Evolutionary conservation across 1,140 invertebrate species (phyloP).

Genomic region (Bacillus rossius): DNA sequence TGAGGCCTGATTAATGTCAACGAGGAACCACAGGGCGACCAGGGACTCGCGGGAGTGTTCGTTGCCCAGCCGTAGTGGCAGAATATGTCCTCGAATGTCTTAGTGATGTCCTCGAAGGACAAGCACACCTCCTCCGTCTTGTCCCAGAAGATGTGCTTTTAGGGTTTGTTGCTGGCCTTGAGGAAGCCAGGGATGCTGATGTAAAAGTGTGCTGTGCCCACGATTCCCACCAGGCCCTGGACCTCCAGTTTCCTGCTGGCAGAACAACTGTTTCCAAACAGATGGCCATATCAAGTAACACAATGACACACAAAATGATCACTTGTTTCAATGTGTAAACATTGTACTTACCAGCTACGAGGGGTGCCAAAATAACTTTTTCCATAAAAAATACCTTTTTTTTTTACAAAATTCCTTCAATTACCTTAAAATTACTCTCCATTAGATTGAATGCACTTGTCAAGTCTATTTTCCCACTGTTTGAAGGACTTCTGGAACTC

Average conservation of each 20-base stretch:
- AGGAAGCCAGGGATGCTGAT: slow-evolving; percentile 32
- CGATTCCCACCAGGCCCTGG: slow-evolving; percentile 32
- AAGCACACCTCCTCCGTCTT: slow-evolving; percentile 38
- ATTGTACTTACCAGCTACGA: no score
- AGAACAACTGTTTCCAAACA: slow-evolving; percentile 9
- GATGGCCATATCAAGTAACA: no score
- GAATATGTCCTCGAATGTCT: slow-evolving; percentile 23
- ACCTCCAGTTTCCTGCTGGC: slow-evolving; percentile 29
- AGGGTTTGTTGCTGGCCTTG: slow-evolving; percentile 27
- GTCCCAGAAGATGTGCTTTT: slow-evolving; percentile 40
- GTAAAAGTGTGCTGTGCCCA: slow-evolving; percentile 35
- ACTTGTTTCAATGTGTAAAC: no score
- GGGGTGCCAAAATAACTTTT: no score
- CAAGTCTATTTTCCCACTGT: no score
- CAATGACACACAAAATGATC: no score
- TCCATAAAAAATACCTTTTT: no score
- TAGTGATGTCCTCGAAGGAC: slow-evolving; percentile 31
- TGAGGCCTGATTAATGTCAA: slow-evolving; percentile 40
- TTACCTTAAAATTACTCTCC: no score
- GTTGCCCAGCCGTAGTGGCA: not conserved
- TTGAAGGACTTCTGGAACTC: no score
- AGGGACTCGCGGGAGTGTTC: not conserved
- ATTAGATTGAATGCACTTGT: no score
- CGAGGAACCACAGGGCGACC: slow-evolving; percentile 39
- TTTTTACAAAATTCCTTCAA: no score